Percentiles rank a stretch among this genome's conserved stretches.
Conservation (phyloP, 2,797 vertebrate genomes). For the Podarcis lilfordi region DNA sequence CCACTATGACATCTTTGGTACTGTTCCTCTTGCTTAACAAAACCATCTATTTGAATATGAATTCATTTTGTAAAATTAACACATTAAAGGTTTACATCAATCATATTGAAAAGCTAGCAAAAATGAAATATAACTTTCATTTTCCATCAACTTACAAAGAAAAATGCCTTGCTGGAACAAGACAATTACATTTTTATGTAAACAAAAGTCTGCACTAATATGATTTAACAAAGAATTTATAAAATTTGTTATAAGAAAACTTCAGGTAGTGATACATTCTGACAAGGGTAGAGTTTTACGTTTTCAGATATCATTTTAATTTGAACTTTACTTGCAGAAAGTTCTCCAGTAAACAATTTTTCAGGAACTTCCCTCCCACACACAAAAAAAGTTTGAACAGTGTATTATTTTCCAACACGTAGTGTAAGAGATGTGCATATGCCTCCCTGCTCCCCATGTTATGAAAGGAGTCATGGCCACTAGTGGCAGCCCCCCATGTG, state of each 20-base stretch:
- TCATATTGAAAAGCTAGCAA: slow-evolving; percentile 66
- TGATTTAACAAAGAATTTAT: slow-evolving; percentile 51
- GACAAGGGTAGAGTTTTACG: slow-evolving; percentile 7
- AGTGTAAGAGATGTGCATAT: neutral
- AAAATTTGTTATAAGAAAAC: slow-evolving; percentile 44
- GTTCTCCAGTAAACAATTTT: neutral
- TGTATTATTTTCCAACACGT: neutral
- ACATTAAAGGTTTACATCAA: slow-evolving; percentile 62
- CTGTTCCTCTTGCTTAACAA: slow-evolving; percentile 58
- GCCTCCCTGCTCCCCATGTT: too few relatives aligned
- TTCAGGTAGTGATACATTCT: slow-evolving; percentile 49
- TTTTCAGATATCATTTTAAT: slow-evolving; percentile 47
- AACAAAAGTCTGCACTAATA: slow-evolving; percentile 52
- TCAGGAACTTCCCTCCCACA: neutral
- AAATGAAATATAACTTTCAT: slow-evolving; percentile 64
- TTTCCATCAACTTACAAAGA: slow-evolving; percentile 58
- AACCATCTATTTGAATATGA: slow-evolving; percentile 58
- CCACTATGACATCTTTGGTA: slow-evolving; percentile 31
- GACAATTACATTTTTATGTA: slow-evolving; percentile 50
- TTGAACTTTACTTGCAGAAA: slow-evolving; percentile 33
- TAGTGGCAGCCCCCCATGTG: neutral
- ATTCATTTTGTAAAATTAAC: slow-evolving; percentile 62
- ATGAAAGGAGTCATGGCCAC: neutral
- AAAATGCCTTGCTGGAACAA: slow-evolving; percentile 44
- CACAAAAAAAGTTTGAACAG: neutral